Conservation (phyloP, 92 coral and sea anemone genomes). For the Heteractis magnifica region DNA sequence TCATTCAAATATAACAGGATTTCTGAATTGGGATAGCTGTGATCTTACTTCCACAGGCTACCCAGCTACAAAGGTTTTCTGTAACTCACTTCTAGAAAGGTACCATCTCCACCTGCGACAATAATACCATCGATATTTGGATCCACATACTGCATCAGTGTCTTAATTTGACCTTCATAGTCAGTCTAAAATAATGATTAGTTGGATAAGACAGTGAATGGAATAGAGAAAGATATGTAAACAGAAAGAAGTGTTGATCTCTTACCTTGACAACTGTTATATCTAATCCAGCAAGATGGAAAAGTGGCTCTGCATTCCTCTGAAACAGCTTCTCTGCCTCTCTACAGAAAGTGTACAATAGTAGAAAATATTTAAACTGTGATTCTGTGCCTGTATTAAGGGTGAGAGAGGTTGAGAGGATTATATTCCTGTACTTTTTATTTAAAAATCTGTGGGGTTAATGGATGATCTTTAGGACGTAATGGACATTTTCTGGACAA, state of each 20-base stretch:
- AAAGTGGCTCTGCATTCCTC: constrained; percentile 94
- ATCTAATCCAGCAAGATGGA: constrained; percentile 93
- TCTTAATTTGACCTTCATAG: constrained; percentile 97
- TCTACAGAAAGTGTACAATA: background rate
- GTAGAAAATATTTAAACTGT: background rate
- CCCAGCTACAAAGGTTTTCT: background rate
- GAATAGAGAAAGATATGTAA: background rate
- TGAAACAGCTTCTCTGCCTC: constrained; percentile 81
- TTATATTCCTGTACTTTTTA: no score
- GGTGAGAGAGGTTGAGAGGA: no score
- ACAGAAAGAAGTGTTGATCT: background rate
- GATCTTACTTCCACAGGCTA: background rate
- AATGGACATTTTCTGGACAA: no score
- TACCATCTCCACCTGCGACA: constrained; percentile 99
- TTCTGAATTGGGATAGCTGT: background rate
- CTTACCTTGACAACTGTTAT: constrained; percentile 89
- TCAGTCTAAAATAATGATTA: constrained; percentile 67
- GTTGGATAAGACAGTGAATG: background rate
- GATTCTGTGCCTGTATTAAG: no score
- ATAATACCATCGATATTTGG: constrained; percentile 94
- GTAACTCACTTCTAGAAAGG: constrained; percentile 83
- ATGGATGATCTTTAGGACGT: no score
- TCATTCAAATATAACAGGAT: background rate
- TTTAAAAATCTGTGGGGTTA: no score
- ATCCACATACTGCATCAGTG: constrained; percentile 89